Evolutionary conservation across 2,113 vertebrate species (phyloP), one percentile per base, ranked within the genome.

Genomic region (Stegostoma tigrinum): DNA sequence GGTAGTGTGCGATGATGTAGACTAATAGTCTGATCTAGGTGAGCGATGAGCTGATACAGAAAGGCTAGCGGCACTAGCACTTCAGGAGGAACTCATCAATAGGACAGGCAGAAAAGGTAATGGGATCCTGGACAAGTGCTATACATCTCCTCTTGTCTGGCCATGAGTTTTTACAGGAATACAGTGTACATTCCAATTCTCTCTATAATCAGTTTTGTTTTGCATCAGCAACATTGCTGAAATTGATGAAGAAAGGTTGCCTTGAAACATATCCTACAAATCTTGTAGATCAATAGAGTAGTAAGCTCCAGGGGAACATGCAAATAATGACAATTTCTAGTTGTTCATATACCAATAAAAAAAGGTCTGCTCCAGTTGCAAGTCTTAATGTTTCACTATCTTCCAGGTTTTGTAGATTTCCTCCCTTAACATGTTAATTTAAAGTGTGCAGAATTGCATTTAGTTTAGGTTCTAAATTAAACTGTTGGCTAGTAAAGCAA

Each of bases 121-220:
- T 95, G 67, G 95, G 93, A 95, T 75, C 23, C 91, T 67, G 89
- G 78, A 95, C 91, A 80, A 85, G 80, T 67, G 38, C 52, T 85
- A 95, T 96, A 95, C 86, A 96, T 96, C 90, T 96, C 89, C 75
- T 78, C 38, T 42, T 95, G 89, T 87, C 70, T 72, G 93, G 95
- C 30, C 94, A 34, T 86, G 55, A 78, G 5, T 38, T 86, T 67
- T 80, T 61, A 95, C 64, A 48, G 78, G 5, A 89, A 95, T 66
- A 45, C 64, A 19, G 78, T 86, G 21, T 87, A 66, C 38, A 42
- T 95, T 95, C 80, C 95, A 89, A 87, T 95, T 66, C 95, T 95
- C 38, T 17, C 80, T 87, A 27, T 95, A 95, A 95, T 68, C 95
- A 67, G 78, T 95, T 95, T 68, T 67, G 83, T n/a, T 27, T 95